Evolutionary conservation across 2,113 vertebrate genomes (phyloP).

Genomic region (Myrmophylax atrothorax): DNA sequence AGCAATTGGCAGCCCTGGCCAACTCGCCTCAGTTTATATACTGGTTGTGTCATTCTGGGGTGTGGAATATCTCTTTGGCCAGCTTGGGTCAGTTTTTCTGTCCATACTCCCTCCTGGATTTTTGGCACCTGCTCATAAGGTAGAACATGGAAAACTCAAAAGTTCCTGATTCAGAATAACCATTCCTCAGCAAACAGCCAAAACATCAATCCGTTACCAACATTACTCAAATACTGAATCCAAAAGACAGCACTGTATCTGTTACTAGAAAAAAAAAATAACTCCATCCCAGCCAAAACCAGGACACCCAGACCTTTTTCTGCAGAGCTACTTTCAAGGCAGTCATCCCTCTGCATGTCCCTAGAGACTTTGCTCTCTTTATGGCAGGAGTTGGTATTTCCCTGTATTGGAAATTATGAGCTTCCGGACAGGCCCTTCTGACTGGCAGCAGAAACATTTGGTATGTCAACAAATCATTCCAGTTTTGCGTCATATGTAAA

Average conservation of each 20-base stretch:
- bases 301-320: background rate
- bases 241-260: background rate
- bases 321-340: background rate
- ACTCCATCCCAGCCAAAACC: background rate
- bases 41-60: no score
- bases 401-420: background rate
- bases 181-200: background rate
- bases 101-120: no score
- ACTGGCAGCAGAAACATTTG: background rate
- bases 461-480: background rate
- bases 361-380: background rate
- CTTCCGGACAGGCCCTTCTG: background rate
- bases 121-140: no score
- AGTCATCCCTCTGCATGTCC: accelerated
- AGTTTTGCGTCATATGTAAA: background rate
- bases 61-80: no score
- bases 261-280: background rate
- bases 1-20: no score
- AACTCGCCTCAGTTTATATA: no score
- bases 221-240: background rate
- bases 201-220: background rate
- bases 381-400: background rate
- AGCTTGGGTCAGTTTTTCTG: no score
- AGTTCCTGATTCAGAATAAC: no score
- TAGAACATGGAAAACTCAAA: no score